Base-by-base conservation (phyloP, 2,888 invertebrate species). In the Diadegma fenestrale region DNA sequence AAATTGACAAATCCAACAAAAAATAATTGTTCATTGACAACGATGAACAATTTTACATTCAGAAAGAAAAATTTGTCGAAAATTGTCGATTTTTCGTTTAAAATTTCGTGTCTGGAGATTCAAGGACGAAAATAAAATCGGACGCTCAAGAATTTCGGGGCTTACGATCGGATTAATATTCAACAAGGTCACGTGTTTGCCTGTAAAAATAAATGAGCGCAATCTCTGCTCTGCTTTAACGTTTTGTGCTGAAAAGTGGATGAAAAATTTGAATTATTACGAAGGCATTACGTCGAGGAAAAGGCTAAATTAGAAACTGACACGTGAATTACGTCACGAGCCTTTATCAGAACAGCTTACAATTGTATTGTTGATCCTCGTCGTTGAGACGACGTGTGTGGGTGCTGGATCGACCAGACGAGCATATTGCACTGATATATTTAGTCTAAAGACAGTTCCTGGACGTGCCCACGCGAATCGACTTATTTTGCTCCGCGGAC, bases 351-450 rank as follows among this genome's bases (percentile, higher is more conserved):
- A 33, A 6, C 33, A 43, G 22, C 72, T 61, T 41, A 64, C 64
- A 33, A 22, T 72, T 54, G 17, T 26, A 37, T 43, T 30, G 45
- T 45, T 48, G 45, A 48, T n/a, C 58, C 19, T 78, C 33, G 10
- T 64, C 48, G 72, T 41, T 51, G 41, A 22, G 8, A 48, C 63
- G 14, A 66, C 0, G 58, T 37, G 54, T 48, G 71, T 72, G 72
- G 64, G 80, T 30, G 80, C 22, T 54, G 12, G 17, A 69, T 69
- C 43, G 17, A 71, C 71, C 48, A 71, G 64, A 72, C 26, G 61
- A 66, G 45, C 63, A 43, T 14, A 69, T 45, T 69, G 41, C 58
- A 33, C 26, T 14, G 14, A 79, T 79, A 71, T 71, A 61, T 58
- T 63, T 63, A 30, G 26, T 33, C n/a, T 45, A 51, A 71, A 43